Evolutionary conservation across 2,888 invertebrate genomes (phyloP), one percentile per base, ranked within the genome.

Genomic region (Galerucella nymphaeae): DNA sequence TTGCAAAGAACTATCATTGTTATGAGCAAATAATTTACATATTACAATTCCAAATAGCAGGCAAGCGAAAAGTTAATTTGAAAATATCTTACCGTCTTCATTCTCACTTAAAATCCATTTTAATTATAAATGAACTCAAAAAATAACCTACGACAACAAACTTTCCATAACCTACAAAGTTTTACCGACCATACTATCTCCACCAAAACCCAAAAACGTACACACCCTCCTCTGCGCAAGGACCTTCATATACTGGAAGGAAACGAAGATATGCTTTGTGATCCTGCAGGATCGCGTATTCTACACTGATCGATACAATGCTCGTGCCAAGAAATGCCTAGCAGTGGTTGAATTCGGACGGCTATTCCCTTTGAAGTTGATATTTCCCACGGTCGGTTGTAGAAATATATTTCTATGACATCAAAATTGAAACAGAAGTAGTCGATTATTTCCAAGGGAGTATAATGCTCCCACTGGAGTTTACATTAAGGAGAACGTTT

Each of bases 181-280:
- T 63, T 64, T 50, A n/a, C 69, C 61, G 50, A 30, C 68, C 69
- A 69, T 69, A 63, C 69, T 62, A 62, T 42, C 55, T 62, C 53
- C 55, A 53, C 38, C 18, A 20, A 45, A 38, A 30, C 18, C 68
- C 53, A 69, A 69, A 30, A 55, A 63, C 57, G 38, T 62, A 66
- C 66, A 64, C 71, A 38, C 30, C 71, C 66, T 61, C 16, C 71
- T 58, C 66, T 71, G 71, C 66, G 71, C 71, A 66, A 61, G 20
- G 66, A 66, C 57, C 66, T 71, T 38, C 66, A 61, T 66, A 58
- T 61, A 71, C 63, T 62, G 23, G 50, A 53, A 41, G 55, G 71
- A 59, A 71, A 20, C 41, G n/a, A 59, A 30, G 59, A 69, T 55
- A n/a, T 38, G 59, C 59, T 38, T 55, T 18, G 69, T 55, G 30